Evolutionary conservation across 2,888 invertebrate genomes (phyloP).

Genomic region (Hanleya hanleyi): DNA sequence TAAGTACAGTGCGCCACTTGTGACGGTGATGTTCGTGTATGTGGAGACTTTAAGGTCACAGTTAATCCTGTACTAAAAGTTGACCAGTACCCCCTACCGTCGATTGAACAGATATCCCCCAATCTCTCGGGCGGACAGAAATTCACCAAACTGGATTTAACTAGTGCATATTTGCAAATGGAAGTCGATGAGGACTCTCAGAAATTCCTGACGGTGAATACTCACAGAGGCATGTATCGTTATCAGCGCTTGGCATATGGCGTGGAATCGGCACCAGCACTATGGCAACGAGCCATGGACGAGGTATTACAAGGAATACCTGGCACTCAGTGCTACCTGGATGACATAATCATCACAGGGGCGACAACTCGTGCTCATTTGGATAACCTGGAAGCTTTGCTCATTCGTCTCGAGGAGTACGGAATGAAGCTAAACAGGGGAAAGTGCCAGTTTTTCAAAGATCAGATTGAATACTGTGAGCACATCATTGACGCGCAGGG

Average conservation of each 20-base stretch:
- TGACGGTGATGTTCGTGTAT: slow-evolving; percentile 40
- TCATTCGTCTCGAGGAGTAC: background rate
- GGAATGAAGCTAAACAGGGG: slow-evolving; percentile 10
- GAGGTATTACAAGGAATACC: background rate
- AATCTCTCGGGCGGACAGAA: slow-evolving; percentile 32
- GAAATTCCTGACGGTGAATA: slow-evolving; percentile 14
- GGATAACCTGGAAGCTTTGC: background rate
- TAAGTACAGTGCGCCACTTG: too few relatives aligned
- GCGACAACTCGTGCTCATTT: background rate
- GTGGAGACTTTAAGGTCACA: slow-evolving; percentile 49
- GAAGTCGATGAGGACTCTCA: slow-evolving; percentile 30
- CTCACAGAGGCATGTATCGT: background rate
- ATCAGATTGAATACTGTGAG: slow-evolving; percentile 26
- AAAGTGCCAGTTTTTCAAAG: slow-evolving; percentile 19
- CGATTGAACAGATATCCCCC: slow-evolving; percentile 49
- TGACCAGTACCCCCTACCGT: slow-evolving; percentile 52
- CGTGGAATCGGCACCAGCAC: too few relatives aligned
- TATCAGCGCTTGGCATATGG: slow-evolving; percentile 9
- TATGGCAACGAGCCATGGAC: slow-evolving; percentile 7
- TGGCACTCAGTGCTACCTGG: background rate
- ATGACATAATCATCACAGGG: background rate
- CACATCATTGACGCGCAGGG: slow-evolving; percentile 35
- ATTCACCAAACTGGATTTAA: slow-evolving; percentile 30
- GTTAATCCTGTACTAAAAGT: slow-evolving; percentile 49
- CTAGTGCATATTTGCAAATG: slow-evolving; percentile 26